Percentiles rank a stretch among this genome's conserved stretches.
Conservation (phyloP, 1,140 invertebrate genomes). For the Drosophila oshimai region DNA sequence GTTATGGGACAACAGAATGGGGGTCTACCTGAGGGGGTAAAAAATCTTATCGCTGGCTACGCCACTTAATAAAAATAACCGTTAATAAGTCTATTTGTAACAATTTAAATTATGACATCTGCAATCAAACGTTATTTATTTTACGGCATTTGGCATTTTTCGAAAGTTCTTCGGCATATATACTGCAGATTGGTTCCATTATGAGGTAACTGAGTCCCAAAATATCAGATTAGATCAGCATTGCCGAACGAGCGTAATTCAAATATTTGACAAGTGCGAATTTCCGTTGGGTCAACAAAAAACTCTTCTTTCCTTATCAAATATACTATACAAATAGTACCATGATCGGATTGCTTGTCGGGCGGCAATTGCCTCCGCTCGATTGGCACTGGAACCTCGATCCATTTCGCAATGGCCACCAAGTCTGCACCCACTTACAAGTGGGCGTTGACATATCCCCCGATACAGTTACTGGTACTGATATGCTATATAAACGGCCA, state of each 20-base stretch:
- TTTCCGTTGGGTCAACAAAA: constrained; percentile 51
- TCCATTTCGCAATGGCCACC: constrained; percentile 28
- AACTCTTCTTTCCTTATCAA: constrained; percentile 1
- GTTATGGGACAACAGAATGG: not conserved
- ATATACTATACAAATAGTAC: not conserved
- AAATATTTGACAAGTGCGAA: constrained; percentile 49
- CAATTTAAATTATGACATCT: constrained; percentile 74
- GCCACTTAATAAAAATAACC: constrained; percentile 79
- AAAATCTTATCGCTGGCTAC: constrained; percentile 52
- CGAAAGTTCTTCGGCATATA: not conserved
- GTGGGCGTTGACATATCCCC: constrained; percentile 58
- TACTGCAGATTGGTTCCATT: not conserved
- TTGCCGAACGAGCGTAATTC: constrained; percentile 38
- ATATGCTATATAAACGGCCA: constrained; percentile 28
- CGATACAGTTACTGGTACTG: constrained; percentile 9
- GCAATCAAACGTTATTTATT: constrained; percentile 30
- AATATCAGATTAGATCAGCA: constrained; percentile 45
- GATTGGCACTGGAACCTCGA: constrained; percentile 35
- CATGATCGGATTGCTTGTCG: constrained; percentile 35
- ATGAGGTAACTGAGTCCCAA: constrained; percentile 37
- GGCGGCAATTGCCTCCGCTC: constrained; percentile 27
- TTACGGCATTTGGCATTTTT: constrained; percentile 13
- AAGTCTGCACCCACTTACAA: constrained; percentile 29
- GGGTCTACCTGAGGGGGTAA: not conserved
- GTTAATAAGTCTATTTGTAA: constrained; percentile 76